phyloP scores from a whole-genome alignment of 2,888 invertebrate genomes.

The Arctia plantaginis region DNA sequence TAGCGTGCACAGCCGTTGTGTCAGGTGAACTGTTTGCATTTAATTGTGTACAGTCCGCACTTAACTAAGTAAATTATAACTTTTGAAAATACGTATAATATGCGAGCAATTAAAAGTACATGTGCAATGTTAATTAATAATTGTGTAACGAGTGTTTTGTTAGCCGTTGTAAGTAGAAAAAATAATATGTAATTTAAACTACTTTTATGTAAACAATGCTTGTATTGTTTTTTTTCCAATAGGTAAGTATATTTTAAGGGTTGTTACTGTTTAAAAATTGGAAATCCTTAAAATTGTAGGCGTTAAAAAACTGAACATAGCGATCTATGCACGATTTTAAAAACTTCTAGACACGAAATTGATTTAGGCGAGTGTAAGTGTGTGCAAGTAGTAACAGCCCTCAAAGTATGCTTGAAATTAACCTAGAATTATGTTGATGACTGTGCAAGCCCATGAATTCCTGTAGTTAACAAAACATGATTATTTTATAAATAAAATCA shows the following conservation, averaged over 20 bases:
- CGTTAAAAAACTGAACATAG: neutral
- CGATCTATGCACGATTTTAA: neutral
- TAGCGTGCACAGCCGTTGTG: constrained; percentile 14
- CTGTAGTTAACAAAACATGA: constrained; percentile 60
- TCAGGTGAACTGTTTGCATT: constrained; percentile 61
- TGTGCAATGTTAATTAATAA: constrained; percentile 41
- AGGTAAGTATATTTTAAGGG: constrained; percentile 5
- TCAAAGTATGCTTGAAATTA: constrained; percentile 9
- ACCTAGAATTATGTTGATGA: constrained; percentile 46
- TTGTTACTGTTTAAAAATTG: neutral
- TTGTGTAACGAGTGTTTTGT: constrained; percentile 38
- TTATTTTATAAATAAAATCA: constrained; percentile 47
- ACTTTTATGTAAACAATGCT: constrained; percentile 27
- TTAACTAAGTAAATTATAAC: constrained; percentile 32
- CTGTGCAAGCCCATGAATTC: constrained; percentile 70
- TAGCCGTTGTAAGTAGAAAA: constrained; percentile 38
- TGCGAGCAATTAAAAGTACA: constrained; percentile 31
- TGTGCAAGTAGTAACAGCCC: neutral
- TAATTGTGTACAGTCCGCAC: constrained; percentile 64
- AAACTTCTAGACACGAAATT: constrained; percentile 1
- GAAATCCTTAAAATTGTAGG: neutral
- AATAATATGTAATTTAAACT: constrained; percentile 13
- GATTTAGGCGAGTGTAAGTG: neutral
- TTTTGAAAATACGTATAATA: constrained; percentile 17
- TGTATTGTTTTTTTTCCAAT: neutral